Evolutionary conservation across 1,140 invertebrate genomes (phyloP).

Genomic region (Tribolium castaneum): DNA sequence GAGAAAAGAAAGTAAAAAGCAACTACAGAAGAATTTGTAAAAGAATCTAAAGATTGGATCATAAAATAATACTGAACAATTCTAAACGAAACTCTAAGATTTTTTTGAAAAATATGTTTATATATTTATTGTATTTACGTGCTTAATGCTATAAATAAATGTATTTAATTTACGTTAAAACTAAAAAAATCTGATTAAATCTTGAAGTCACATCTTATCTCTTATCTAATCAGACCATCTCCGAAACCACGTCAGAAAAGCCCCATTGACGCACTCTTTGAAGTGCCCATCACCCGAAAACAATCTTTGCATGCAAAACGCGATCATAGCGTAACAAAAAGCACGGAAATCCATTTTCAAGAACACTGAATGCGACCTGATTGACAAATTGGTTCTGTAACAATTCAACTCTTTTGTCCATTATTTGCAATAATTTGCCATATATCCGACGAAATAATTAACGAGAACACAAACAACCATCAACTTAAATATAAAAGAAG

Average conservation of each 20-base stretch:
- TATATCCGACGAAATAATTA: slow-evolving; percentile 49
- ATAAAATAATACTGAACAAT: too few species aligned
- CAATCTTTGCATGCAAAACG: slow-evolving; percentile 31
- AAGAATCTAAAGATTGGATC: too few species aligned
- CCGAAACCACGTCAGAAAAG: neutral
- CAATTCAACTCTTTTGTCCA: slow-evolving; percentile 24
- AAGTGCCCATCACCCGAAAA: neutral
- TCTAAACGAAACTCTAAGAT: too few species aligned
- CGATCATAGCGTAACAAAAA: neutral
- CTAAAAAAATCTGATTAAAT: too few species aligned
- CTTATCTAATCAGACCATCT: neutral
- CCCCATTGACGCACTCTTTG: neutral
- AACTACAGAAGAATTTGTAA: too few species aligned
- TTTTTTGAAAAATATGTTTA: too few species aligned
- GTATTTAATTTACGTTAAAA: too few species aligned
- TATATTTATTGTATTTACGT: too few species aligned
- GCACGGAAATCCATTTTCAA: slow-evolving; percentile 24
- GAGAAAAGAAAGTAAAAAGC: too few species aligned
- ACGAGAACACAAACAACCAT: slow-evolving; percentile 11
- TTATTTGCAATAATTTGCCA: slow-evolving; percentile 50
- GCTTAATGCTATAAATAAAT: too few species aligned
- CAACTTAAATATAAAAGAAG: slow-evolving; percentile 1
- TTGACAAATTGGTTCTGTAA: slow-evolving; percentile 51
- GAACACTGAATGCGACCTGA: slow-evolving; percentile 28
- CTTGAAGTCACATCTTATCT: neutral